These are phyloP conservation scores for Leucopsar rothschildi DNA, from an alignment of 2,113 vertebrate species.

Conservation along the genomic window DNA sequence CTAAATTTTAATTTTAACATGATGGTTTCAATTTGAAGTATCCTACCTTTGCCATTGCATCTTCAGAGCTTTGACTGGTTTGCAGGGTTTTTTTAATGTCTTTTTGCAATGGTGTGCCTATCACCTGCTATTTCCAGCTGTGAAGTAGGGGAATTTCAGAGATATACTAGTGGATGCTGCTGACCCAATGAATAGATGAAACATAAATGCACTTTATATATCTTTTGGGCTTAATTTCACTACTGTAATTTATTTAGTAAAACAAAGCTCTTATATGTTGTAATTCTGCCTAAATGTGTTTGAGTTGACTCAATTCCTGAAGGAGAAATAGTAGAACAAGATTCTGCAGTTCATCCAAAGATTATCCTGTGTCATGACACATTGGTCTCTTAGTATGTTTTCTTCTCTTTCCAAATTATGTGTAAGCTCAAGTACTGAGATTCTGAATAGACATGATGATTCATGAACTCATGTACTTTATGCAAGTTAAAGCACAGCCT, in stretches of 20 bases:
- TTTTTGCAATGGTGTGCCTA: not conserved
- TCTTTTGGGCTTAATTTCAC: not conserved
- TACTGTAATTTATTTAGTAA: not conserved
- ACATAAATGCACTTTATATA: not conserved
- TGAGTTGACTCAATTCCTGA: not conserved
- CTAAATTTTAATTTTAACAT: not conserved
- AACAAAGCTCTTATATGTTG: not conserved
- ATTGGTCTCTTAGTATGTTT: not conserved
- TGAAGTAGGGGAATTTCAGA: not conserved
- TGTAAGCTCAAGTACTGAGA: not conserved
- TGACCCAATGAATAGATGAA: not conserved
- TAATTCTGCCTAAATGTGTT: not conserved
- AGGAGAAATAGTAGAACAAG: not conserved
- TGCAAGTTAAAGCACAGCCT: not conserved
- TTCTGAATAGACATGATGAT: not conserved
- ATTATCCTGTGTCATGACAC: not conserved
- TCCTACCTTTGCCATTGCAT: not conserved
- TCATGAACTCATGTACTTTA: not conserved
- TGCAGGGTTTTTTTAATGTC: not conserved
- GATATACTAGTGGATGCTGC: not conserved
- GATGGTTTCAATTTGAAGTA: not conserved
- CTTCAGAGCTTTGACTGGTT: not conserved
- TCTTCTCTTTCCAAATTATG: not conserved
- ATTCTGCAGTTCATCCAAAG: not conserved
- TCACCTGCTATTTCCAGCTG: not conserved